A percentile compares a stretch with the other conserved stretches of the same genome.
Evolutionary conservation across 2,797 vertebrate genomes (phyloP).

Genomic region (Brachyalestes nurse): DNA sequence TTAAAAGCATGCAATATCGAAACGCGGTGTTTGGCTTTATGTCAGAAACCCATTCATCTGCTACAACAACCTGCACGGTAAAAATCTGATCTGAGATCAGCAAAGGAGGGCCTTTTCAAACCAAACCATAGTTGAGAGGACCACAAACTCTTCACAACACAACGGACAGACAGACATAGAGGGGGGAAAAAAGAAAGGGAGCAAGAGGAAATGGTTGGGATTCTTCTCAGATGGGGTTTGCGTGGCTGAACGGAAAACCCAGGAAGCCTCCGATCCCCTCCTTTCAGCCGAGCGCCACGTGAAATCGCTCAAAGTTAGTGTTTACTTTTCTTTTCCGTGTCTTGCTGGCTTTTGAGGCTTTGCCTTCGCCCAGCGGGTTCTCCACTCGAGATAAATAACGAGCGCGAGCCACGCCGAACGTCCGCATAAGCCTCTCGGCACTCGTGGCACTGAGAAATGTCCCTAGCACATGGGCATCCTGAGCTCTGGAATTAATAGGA

Average conservation of each 20-base stretch:
- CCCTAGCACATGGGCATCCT: constrained; percentile 62
- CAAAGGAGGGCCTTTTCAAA: not conserved
- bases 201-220: constrained; percentile 76
- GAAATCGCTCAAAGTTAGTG: constrained; percentile 54
- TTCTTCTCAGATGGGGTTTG: constrained; percentile 75
- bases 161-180: constrained; percentile 47
- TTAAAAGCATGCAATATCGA: not conserved
- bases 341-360: constrained; percentile 27
- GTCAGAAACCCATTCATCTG: not conserved
- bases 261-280: constrained; percentile 63
- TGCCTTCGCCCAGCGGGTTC: constrained; percentile 4
- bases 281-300: constrained; percentile 51
- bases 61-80: not conserved
- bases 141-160: not conserved
- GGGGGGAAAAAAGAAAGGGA: not conserved
- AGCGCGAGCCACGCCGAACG: constrained; percentile 9
- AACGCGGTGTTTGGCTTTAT: not conserved
- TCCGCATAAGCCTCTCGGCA: constrained; percentile 2
- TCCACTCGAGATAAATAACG: constrained; percentile 24
- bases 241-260: constrained; percentile 70
- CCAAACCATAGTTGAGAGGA: not conserved
- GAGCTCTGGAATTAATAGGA: constrained; percentile 76
- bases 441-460: constrained; percentile 61
- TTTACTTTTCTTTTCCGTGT: constrained; percentile 31
- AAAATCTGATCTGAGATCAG: constrained; percentile 2